Evolutionary conservation across 1,140 invertebrate genomes (phyloP).

Genomic region (Neoseiulus cucumeris): DNA sequence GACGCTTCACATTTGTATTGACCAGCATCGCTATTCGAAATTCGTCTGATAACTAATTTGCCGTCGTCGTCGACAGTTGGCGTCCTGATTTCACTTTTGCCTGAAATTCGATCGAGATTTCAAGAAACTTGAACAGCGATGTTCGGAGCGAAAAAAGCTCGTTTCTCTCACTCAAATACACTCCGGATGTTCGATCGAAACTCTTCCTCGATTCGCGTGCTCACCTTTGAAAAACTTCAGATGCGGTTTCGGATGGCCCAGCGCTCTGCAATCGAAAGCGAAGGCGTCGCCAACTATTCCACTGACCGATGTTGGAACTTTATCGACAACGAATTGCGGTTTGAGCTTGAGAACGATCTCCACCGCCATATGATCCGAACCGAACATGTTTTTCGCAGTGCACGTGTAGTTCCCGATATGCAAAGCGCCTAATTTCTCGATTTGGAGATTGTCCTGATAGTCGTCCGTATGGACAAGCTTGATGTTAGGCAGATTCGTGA

Average conservation of each 20-base stretch:
- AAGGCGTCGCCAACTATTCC: constrained; percentile 76
- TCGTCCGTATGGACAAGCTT: background rate
- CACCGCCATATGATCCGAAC: constrained; percentile 22
- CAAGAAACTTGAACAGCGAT: no score
- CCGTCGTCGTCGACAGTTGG: no score
- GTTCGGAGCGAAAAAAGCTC: no score
- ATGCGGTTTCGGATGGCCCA: constrained; percentile 74
- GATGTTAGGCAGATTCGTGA: background rate
- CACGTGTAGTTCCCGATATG: constrained; percentile 13
- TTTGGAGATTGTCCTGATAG: constrained; percentile 5
- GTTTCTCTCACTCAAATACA: no score
- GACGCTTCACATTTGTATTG: no score
- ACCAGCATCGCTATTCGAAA: no score
- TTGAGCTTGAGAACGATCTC: background rate
- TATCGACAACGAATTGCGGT: background rate
- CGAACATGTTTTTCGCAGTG: constrained; percentile 31
- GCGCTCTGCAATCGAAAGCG: constrained; percentile 69
- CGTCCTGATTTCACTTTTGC: no score
- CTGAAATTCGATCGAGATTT: no score
- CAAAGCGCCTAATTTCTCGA: background rate
- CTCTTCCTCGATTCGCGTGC: background rate
- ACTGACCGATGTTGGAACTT: constrained; percentile 43
- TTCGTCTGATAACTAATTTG: no score
- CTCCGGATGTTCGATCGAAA: no score
- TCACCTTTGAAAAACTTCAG: constrained; percentile 62